Conservation (phyloP, 2,888 invertebrate species). For the Epsilonema sp. region DNA sequence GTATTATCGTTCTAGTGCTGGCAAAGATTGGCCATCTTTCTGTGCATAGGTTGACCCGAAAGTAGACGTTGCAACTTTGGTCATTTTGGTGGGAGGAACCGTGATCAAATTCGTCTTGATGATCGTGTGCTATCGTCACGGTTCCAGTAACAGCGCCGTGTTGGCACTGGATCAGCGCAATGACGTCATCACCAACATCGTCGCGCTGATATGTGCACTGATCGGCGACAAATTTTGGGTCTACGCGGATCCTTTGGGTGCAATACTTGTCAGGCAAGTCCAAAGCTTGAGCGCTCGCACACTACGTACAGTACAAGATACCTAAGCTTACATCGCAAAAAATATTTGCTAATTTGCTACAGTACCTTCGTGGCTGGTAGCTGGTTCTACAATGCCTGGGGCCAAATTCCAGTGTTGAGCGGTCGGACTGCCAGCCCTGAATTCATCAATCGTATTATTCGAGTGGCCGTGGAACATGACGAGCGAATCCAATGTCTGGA, state of each 20-base stretch:
- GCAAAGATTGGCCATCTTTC: too few species aligned
- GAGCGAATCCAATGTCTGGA: conserved; percentile 28
- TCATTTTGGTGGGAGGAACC: conserved; percentile 19
- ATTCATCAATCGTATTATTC: conserved; percentile 17
- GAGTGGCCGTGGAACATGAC: conserved; percentile 23
- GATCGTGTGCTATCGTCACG: conserved; percentile 18
- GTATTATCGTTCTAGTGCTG: too few species aligned
- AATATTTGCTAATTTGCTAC: conserved; percentile 1
- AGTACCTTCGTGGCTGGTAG: conserved; percentile 21
- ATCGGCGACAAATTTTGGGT: conserved; percentile 28
- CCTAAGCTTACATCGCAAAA: too few species aligned
- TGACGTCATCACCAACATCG: conserved; percentile 34
- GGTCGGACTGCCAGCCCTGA: conserved; percentile 21
- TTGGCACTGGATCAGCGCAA: conserved; percentile 36
- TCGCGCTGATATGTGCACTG: conserved; percentile 33
- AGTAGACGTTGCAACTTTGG: conserved; percentile 17
- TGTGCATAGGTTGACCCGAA: conserved; percentile 22
- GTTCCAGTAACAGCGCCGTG: conserved; percentile 13
- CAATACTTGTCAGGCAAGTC: conserved; percentile 29
- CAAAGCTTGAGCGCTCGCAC: too few species aligned
- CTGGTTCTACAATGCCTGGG: conserved; percentile 24
- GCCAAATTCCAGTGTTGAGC: conserved; percentile 20
- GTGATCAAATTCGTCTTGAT: conserved; percentile 18
- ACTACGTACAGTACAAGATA: too few species aligned
- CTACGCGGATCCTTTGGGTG: conserved; percentile 35